Conservation (phyloP, 2,888 invertebrate genomes). For the Anodontia alba region DNA sequence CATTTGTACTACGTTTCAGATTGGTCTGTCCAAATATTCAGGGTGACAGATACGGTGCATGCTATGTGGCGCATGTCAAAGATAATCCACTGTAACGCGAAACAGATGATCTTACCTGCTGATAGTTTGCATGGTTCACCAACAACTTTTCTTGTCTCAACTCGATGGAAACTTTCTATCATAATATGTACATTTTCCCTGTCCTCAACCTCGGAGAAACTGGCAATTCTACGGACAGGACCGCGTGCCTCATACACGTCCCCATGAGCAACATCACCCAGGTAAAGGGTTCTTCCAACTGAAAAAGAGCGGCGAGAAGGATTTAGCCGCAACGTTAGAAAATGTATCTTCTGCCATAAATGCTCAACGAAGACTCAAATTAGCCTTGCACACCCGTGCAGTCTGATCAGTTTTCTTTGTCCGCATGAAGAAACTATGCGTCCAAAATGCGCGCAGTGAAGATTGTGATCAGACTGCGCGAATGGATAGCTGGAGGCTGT, state of each 20-base stretch:
- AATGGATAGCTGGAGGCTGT: too few species aligned
- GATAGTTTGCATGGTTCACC: background rate
- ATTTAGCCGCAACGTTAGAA: too few species aligned
- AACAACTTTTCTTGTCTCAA: background rate
- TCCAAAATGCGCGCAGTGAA: too few species aligned
- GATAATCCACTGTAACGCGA: background rate
- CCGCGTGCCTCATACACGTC: conserved; percentile 53
- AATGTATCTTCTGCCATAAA: too few species aligned
- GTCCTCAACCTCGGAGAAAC: background rate
- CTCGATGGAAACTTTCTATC: background rate
- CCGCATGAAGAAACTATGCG: too few species aligned
- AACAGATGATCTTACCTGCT: background rate
- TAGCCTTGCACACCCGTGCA: too few species aligned
- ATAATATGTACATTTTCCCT: background rate
- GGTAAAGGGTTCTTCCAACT: background rate
- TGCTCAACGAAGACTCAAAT: too few species aligned
- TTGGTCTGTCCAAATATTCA: background rate
- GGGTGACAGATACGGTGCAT: too few species aligned
- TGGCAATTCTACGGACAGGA: background rate
- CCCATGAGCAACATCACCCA: conserved; percentile 24
- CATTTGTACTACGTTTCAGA: background rate
- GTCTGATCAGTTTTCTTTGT: too few species aligned
- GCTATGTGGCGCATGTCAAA: too few species aligned
- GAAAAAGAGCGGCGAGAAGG: too few species aligned
- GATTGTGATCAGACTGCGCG: too few species aligned